Base-by-base conservation (phyloP, 1,140 invertebrate species). In the Hycleus phaleratus region DNA sequence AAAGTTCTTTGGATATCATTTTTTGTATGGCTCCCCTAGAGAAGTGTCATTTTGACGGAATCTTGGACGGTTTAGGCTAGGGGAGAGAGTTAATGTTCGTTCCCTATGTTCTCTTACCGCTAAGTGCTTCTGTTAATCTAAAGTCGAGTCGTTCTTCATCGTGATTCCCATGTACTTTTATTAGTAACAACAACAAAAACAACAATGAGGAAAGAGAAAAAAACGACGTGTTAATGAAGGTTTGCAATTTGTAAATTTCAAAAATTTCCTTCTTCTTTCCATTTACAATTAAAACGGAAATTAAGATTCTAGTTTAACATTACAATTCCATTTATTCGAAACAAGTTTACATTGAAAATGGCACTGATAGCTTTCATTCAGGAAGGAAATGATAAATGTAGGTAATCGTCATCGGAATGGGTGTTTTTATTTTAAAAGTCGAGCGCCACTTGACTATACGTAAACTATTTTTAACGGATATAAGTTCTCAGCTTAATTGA, bases 71-170 rank as follows among this genome's bases (percentile, higher is more conserved):
- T 32, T 32, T 32, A 7, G 32, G 32, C 1, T 54, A 54, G 44
- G 51, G 52, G 53, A 26, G 26, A 57, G 56, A 42, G 40, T 10
- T n/a, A 7, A 42, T 11, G 40, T 11, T 39, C 45, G 25, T 54
- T 45, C 61, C 68, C 59, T 57, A 64, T 63, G 66, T 18, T 18
- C 68, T 67, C 68, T 69, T 69, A 69, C 64, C 63, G 65, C 68
- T 69, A 68, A 69, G 68, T 64, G 68, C 68, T 64, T 57, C 61
- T 62, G 67, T 62, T 62, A 65, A 59, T 62, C 60, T 60, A 54
- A 44, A 51, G 49, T 57, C 57, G 46, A 38, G 49, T 45, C 49
- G 48, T 54, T 49, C 49, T 53, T 39, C 40, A 42, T 42, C 32
- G 32, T 32, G 32, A 32, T 32, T 32, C 32, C 7, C 32, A 7